Conservation (phyloP, 2,888 invertebrate species). For the Pelosia muscerda region DNA sequence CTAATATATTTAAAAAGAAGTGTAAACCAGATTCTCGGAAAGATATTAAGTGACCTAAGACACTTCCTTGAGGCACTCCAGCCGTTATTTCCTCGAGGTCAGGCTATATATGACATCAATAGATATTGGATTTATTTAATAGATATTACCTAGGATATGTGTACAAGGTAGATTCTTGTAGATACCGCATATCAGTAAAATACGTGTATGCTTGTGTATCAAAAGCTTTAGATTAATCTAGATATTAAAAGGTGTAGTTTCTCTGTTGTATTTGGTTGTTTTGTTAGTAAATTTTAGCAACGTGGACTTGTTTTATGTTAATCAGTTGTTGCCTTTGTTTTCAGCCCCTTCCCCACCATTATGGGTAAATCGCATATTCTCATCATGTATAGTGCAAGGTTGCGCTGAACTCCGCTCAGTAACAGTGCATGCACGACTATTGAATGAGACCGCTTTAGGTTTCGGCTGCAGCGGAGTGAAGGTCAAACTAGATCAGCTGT, state of each 20-base stretch:
- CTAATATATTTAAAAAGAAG: background rate
- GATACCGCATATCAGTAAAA: background rate
- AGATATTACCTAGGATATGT: background rate
- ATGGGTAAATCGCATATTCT: slow-evolving; percentile 76
- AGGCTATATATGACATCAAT: background rate
- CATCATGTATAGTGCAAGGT: slow-evolving; percentile 88
- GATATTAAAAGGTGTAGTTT: background rate
- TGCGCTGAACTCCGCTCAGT: slow-evolving; percentile 90
- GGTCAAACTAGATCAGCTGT: slow-evolving; percentile 80
- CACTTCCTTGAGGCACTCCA: slow-evolving; percentile 3
- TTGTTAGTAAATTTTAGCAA: background rate
- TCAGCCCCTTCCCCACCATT: slow-evolving; percentile 67
- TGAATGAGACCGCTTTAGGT: slow-evolving; percentile 56
- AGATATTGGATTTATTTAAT: background rate
- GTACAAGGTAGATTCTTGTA: background rate
- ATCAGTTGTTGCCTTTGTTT: slow-evolving; percentile 34
- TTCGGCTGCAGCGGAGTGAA: slow-evolving; percentile 79
- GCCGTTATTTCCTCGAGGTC: background rate
- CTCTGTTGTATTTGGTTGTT: background rate
- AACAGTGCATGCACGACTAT: slow-evolving; percentile 69
- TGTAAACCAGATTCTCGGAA: background rate
- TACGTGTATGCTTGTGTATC: background rate
- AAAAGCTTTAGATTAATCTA: background rate
- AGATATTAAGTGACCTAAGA: background rate
- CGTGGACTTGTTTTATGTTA: background rate